A percentile compares a stretch with the other conserved stretches of the same genome.
Conservation (phyloP, 1,140 invertebrate species). For the Uloborus diversus region DNA sequence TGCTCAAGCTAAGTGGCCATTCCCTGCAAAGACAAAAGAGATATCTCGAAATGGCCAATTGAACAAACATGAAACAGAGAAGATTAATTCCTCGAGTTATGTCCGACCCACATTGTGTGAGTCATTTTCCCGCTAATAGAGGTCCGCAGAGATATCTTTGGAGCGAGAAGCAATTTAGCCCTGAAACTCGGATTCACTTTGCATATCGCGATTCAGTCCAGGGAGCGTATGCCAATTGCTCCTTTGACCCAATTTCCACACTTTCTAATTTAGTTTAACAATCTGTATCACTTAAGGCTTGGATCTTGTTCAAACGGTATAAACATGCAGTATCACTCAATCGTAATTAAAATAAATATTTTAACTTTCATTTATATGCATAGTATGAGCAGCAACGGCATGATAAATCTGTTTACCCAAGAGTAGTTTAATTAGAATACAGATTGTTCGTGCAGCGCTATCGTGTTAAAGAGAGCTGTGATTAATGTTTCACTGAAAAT, state of each 20-base stretch:
- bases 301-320: background rate
- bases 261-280: background rate
- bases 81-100: conserved; percentile 1
- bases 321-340: background rate
- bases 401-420: background rate
- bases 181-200: conserved; percentile 17
- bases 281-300: background rate
- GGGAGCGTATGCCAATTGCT: conserved; percentile 16
- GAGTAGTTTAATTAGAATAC: background rate
- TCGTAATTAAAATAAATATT: background rate
- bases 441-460: too few species aligned
- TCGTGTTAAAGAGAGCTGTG: too few species aligned
- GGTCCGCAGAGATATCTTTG: conserved; percentile 2
- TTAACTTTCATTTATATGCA: background rate
- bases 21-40: background rate
- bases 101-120: background rate
- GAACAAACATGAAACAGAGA: background rate
- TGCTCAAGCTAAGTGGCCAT: conserved; percentile 10
- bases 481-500: too few species aligned
- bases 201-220: background rate
- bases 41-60: background rate
- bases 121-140: conserved; percentile 1
- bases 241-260: conserved; percentile 9
- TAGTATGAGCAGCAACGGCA: background rate
- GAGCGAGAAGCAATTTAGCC: conserved; percentile 35